Base-by-base conservation (phyloP, 2,888 invertebrate species). In the Pseudococcus jackbeardsleyi region DNA sequence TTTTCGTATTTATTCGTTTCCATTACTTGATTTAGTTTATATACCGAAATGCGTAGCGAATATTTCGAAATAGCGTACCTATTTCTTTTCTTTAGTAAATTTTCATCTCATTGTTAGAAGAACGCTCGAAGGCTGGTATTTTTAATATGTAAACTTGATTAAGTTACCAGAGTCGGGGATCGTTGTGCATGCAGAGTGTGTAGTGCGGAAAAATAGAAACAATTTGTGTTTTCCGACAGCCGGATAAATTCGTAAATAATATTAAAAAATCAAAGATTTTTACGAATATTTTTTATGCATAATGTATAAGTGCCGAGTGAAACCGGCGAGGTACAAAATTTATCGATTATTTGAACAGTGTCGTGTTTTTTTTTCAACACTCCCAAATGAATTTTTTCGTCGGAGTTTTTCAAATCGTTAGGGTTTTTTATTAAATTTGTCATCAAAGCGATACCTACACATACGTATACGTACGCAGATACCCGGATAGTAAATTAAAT, bases 301-400 rank as follows among this genome's bases (percentile, higher is more conserved):
- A 59, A 59, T 59, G 59, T 50, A 19, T 59, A 19, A 2, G 0
- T 59, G n/a, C 59, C 8, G 33, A 72, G 33, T 26, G 33, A 72
- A 72, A 26, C 68, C 26, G 26, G 3, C 26, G 26, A 7, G 42
- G n/a, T n/a, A n/a, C n/a, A 79, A 79, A 79, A n/a, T 6, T 79
- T 79, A 79, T 79, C 79, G 79, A 79, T 79, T 79, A 79, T 79
- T 42, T n/a, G 42, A 39, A 42, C 42, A 17, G 17, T 54, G 17
- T 5, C 0, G 59, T 59, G 59, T 59, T 59, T 17, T 77, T 77
- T 79, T 79, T 79, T 79, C n/a, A 42, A 79, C 33, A n/a, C 42
- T 79, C 79, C 79, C 79, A 79, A 79, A 79, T 79, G 79, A 79
- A 79, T 72, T 79, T 79, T 79, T 79, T 79, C 42, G 39, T 42